Evolutionary conservation across 2,888 invertebrate species (phyloP).

Genomic region (Julus scandinavius): DNA sequence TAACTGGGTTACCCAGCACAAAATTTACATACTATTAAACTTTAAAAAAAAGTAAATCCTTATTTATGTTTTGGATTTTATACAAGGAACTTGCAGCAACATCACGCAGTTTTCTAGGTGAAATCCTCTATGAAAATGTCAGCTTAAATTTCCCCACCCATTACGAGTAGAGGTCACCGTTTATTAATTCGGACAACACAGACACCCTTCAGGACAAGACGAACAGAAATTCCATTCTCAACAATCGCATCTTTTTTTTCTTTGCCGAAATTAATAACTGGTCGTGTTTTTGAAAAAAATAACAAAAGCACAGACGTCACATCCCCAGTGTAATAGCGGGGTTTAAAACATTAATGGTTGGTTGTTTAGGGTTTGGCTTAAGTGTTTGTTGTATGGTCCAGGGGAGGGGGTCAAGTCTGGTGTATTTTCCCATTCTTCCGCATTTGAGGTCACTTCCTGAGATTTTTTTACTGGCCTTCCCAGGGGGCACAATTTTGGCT

Average conservation of each 20-base stretch:
- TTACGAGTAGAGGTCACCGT: background rate
- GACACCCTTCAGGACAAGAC: background rate
- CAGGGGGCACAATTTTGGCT: background rate
- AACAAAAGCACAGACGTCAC: background rate
- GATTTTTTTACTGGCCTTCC: constrained; percentile 23
- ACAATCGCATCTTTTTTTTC: background rate
- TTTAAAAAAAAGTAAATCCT: too few species aligned
- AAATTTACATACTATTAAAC: too few species aligned
- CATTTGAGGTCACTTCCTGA: constrained; percentile 35
- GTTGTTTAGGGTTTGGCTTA: background rate
- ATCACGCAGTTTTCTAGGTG: too few species aligned
- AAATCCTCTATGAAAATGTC: too few species aligned
- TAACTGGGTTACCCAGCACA: too few species aligned
- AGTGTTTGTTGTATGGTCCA: constrained; percentile 1
- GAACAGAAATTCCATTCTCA: background rate
- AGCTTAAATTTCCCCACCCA: background rate
- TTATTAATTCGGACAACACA: background rate
- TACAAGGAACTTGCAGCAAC: too few species aligned
- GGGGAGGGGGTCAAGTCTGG: constrained; percentile 26
- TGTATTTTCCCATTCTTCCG: background rate
- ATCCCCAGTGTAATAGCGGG: background rate
- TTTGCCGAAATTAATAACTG: constrained; percentile 22
- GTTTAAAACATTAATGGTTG: background rate
- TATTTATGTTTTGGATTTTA: too few species aligned
- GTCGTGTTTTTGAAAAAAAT: background rate